phyloP scores from a whole-genome alignment of 2,888 invertebrate genomes.

The Melolontha melolontha region DNA sequence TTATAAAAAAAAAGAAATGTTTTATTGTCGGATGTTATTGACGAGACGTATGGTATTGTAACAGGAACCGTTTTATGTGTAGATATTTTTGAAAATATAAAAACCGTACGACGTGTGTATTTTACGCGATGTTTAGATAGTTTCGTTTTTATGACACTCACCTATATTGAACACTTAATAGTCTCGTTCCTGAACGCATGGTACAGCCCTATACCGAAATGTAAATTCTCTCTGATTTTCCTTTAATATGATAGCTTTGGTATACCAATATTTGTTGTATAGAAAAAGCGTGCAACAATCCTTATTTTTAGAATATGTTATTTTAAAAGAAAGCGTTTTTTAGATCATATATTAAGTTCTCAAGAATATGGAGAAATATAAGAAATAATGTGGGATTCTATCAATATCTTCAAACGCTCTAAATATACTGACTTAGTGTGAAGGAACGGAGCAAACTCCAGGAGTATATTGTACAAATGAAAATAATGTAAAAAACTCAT shows the following conservation, averaged over 20 bases:
- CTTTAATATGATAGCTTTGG: constrained; percentile 20
- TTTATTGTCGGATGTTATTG: constrained; percentile 36
- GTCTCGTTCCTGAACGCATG: constrained; percentile 16
- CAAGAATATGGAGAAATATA: too few species aligned
- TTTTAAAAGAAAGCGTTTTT: too few species aligned
- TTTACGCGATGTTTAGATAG: constrained; percentile 38
- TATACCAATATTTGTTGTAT: constrained; percentile 3
- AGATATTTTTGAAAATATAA: constrained; percentile 38
- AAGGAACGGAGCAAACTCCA: too few species aligned
- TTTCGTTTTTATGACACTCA: constrained; percentile 33
- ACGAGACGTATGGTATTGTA: constrained; percentile 34
- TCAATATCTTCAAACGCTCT: too few species aligned
- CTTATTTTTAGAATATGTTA: too few species aligned
- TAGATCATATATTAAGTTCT: too few species aligned
- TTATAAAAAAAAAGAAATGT: constrained; percentile 24
- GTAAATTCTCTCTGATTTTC: constrained; percentile 2
- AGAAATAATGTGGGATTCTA: too few species aligned
- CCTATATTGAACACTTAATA: constrained; percentile 34
- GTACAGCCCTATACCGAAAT: neutral
- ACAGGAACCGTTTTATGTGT: constrained; percentile 38
- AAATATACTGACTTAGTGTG: too few species aligned
- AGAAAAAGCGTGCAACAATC: neutral
- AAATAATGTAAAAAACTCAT: too few species aligned
- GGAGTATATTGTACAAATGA: too few species aligned
- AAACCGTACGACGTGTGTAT: constrained; percentile 33